Base-by-base conservation (phyloP, 2,113 vertebrate species). In the Myotis yumanensis region DNA sequence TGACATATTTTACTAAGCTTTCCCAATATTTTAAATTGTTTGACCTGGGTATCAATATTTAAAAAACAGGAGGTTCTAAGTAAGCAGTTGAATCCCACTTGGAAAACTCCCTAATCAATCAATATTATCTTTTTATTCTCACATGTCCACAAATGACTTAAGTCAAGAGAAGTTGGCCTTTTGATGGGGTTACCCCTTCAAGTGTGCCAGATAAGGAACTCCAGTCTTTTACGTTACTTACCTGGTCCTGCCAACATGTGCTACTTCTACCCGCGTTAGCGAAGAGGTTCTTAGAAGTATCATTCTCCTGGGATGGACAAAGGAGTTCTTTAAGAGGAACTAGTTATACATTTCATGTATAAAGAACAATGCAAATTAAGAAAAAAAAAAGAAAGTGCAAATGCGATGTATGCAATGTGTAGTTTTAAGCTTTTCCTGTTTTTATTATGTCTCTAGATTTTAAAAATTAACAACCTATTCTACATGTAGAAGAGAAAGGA, bases 401-500 rank as follows among this genome's bases (percentile, higher is more conserved):
- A 51, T 6, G 20, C 28, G 10, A 75, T 37, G 7, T 10, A 9
- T 30, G 48, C 52, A 76, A n/a, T 4, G 0, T 40, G 37, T 25
- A 43, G 16, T 11, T 90, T 89, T 68, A 84, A 86, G 20, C 9
- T 89, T 64, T 79, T 46, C 46, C n/a, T 43, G 25, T 62, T 69
- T 14, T 15, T 32, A 25, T 83, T 57, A 28, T 68, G 54, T 85
- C 23, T 51, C 22, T 73, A 48, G 17, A 71, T 22, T 72, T 32
- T 59, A 86, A 76, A 30, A 62, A 22, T 4, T 66, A 91, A 59
- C 1, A 69, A 68, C 87, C 54, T 54, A 18, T 76, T 69, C 12
- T 82, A 79, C 81, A 88, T 32, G 68, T 82, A 79, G 68, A 89
- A 62, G 11, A 37, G 46, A 94, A 95, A 54, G 64, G 81, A 84